Evolutionary conservation across 92 coral and sea anemone species (phyloP).

Genomic region (Galaxea fascicularis): DNA sequence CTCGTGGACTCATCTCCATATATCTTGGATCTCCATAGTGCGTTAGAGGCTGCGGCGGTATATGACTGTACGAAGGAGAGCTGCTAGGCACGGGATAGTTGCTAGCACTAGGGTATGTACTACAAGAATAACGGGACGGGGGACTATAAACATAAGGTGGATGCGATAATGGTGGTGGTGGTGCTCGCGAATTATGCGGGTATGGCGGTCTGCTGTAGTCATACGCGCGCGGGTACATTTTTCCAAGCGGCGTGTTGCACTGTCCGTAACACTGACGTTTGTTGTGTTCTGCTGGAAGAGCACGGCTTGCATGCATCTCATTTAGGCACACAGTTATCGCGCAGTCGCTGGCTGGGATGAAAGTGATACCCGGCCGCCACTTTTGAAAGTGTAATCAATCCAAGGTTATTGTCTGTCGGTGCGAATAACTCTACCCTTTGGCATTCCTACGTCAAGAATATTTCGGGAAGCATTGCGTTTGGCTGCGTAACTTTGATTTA

Average conservation of each 20-base stretch:
- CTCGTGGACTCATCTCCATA: slow-evolving; percentile 78
- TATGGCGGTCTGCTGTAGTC: slow-evolving; percentile 78
- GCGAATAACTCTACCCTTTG: slow-evolving; percentile 38
- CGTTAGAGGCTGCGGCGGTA: slow-evolving; percentile 63
- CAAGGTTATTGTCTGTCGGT: slow-evolving; percentile 84
- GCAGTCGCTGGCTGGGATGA: slow-evolving; percentile 76
- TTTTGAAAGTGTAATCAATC: slow-evolving; percentile 88
- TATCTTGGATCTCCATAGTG: slow-evolving; percentile 80
- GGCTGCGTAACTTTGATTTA: slow-evolving; percentile 3
- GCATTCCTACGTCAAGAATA: slow-evolving; percentile 27
- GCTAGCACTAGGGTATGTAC: slow-evolving; percentile 65
- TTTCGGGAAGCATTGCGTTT: slow-evolving; percentile 23
- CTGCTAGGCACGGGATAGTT: slow-evolving; percentile 43
- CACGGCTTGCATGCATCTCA: slow-evolving; percentile 27
- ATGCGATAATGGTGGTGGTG: slow-evolving; percentile 89
- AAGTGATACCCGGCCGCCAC: slow-evolving; percentile 85
- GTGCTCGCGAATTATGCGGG: slow-evolving; percentile 74
- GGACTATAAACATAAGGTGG: slow-evolving; percentile 81
- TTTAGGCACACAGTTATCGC: slow-evolving; percentile 65
- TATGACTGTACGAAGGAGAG: slow-evolving; percentile 68
- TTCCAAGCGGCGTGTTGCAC: neutral
- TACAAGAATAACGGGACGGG: slow-evolving; percentile 75
- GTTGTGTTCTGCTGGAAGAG: slow-evolving; percentile 25
- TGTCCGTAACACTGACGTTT: slow-evolving; percentile 23
- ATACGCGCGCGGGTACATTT: slow-evolving; percentile 80